Base-by-base conservation (phyloP, 1,140 invertebrate species). In the Tetragonula clypearis region DNA sequence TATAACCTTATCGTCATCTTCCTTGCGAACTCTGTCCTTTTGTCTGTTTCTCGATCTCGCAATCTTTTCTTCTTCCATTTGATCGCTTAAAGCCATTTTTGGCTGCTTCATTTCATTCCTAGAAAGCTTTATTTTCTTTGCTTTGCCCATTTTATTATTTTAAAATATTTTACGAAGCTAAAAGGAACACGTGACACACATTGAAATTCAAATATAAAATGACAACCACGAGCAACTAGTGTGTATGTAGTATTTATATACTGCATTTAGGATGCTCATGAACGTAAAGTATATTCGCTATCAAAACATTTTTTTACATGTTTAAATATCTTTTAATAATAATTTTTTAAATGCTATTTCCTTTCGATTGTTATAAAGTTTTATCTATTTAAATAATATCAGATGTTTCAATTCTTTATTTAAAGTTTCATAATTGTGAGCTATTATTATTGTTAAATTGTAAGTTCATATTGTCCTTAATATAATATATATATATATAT, bases 1-100 rank as follows among this genome's bases (percentile, higher is more conserved):
- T 84, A 88, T 95, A 94, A 96, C 96, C 93, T 96, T 95, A 92
- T 96, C 96, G 62, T 96, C 95, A 56, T 96, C 95, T 68, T 96
- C 96, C 76, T 95, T 93, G 26, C 95, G 93, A 62, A 90, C 89
- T 75, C 95, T 94, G 23, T 95, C 92, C 93, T 96, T 96, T 60
- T 93, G 93, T 68, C 96, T 94, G 87, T 95, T 96, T 94, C 96
- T 96, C 56, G 88, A 89, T 93, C 96, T 96, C 1, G 95, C 94
- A 35, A 92, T 87, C 88, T 95, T 95, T 9, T 93, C 93, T 12
- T 95, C 89, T 90, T 96, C 95, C 68, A 96, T 96, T 92, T 96
- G 96, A 87, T 96, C 95, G 11, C 95, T 95, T 78, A 97, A 93
- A 9, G 95, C 91, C 65, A 96, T 87, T 94, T 96, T 96, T 84